Base-by-base conservation (phyloP, 2,888 invertebrate species). In the Drosophila melanosoma region DNA sequence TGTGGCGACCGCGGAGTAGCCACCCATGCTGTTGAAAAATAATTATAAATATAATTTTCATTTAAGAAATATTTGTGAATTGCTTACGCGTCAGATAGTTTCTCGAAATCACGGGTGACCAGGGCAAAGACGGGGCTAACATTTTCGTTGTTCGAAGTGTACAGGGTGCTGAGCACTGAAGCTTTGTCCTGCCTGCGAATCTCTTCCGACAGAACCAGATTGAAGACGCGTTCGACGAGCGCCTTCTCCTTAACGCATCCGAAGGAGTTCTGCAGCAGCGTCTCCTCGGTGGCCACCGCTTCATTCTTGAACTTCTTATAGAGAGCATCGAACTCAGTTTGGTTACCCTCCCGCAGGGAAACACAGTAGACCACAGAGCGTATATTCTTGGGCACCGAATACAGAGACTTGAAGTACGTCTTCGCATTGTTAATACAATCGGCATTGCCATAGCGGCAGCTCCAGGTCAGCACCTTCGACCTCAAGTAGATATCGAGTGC, bases 321-420 rank as follows among this genome's bases (percentile, higher is more conserved):
- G 29, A 96, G 92, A 81, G 93, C 94, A 1, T 95, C 87, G 94
- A 96, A 98, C 73, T 96, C 95, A 0, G 90, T 90, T n/a, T 90
- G 83, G 0, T 93, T 93, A 0, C 96, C 96, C 36, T 94, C 91
- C n/a, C 95, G 94, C 11, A 98, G 93, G 2, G 95, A 96, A 26
- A 95, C 95, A 90, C 97, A 97, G 93, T 97, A 97, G 0, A 97
- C 96, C 59, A 95, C 94, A 32, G 94, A 92, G 60, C 96, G 95
- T 59, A 95, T 94, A 87, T 97, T 96, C 10, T 94, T 94, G 29
- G 95, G 93, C 35, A 95, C 89, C 7, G 62, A 61, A 11, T 61
- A 6, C 26, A 76, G 57, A 0, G 85, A 85, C 2, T 78, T 77
- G 79, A 94, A 95, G 38, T 93, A 84, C 26, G 75, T 65, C 17